Evolutionary conservation across 2,888 invertebrate genomes (phyloP).

Genomic region (Griposia aprilina): DNA sequence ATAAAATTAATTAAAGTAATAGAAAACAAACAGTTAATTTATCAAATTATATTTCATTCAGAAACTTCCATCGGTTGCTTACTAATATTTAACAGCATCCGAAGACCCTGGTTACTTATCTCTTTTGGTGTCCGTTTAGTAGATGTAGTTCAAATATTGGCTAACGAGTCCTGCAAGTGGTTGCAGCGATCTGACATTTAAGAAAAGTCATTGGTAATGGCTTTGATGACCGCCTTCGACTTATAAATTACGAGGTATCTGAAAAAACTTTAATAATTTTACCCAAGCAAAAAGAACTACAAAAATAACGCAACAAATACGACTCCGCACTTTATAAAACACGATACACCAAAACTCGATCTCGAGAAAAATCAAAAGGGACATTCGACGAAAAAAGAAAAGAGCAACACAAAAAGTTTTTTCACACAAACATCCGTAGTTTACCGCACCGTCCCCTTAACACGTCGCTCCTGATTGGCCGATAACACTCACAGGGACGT

Average conservation of each 20-base stretch:
- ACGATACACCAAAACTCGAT: slow-evolving; percentile 40
- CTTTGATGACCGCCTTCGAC: not conserved
- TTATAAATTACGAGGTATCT: not conserved
- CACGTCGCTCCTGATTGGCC: slow-evolving; percentile 70
- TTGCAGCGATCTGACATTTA: not conserved
- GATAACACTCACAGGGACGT: slow-evolving; percentile 70
- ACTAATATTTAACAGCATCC: no score
- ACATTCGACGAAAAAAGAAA: slow-evolving; percentile 51
- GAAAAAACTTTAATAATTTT: not conserved
- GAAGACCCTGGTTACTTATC: no score
- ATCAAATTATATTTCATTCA: no score
- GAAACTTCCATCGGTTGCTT: no score
- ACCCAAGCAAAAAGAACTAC: not conserved
- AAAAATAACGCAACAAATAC: slow-evolving; percentile 24
- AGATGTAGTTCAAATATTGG: not conserved
- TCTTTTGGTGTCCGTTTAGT: not conserved
- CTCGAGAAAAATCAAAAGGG: slow-evolving; percentile 47
- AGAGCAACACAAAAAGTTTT: slow-evolving; percentile 59
- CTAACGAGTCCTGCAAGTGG: not conserved
- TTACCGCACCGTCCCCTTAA: slow-evolving; percentile 66
- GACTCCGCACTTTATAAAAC: slow-evolving; percentile 43
- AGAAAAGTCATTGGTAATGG: not conserved
- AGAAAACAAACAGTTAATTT: no score
- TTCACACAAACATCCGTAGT: slow-evolving; percentile 64
- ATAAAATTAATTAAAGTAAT: no score